Conservation (phyloP, 2,113 vertebrate genomes). For the Rhinolophus sinicus region DNA sequence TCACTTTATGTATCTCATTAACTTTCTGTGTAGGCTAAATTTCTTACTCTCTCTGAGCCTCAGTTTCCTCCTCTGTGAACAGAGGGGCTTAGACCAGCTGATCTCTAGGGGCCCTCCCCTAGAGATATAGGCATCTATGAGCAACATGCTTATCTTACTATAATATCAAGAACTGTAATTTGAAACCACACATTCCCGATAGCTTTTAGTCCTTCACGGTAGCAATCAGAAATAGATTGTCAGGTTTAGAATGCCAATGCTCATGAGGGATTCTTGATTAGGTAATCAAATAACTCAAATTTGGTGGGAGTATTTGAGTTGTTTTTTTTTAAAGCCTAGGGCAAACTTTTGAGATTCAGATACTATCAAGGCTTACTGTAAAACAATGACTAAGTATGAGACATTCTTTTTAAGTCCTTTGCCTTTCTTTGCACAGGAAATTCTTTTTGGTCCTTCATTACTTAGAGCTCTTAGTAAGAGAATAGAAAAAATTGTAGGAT, state of each 20-base stretch:
- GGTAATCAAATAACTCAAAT: not conserved
- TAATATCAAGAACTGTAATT: not conserved
- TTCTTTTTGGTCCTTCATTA: not conserved
- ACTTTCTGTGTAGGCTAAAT: not conserved
- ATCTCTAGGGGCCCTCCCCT: not conserved
- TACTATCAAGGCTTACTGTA: not conserved
- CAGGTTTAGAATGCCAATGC: not conserved
- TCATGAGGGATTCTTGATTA: not conserved
- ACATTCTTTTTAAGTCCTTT: not conserved
- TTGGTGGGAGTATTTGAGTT: not conserved
- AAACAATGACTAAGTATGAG: not conserved
- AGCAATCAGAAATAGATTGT: slow-evolving; percentile 17
- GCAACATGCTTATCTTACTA: not conserved
- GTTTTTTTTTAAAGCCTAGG: not conserved
- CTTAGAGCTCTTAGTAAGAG: not conserved
- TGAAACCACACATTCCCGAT: not conserved
- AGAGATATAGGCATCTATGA: not conserved
- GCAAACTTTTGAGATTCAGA: not conserved
- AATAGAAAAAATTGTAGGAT: not conserved
- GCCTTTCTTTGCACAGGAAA: not conserved
- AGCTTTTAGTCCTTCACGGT: not conserved
- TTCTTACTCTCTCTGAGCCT: not conserved
- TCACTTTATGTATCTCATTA: not conserved
- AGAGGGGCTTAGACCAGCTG: not conserved
- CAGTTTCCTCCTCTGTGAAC: not conserved